Percentiles rank a stretch among this genome's conserved stretches.
Evolutionary conservation across 1,140 invertebrate species (phyloP).

Genomic region (Calephelis nemesis): DNA sequence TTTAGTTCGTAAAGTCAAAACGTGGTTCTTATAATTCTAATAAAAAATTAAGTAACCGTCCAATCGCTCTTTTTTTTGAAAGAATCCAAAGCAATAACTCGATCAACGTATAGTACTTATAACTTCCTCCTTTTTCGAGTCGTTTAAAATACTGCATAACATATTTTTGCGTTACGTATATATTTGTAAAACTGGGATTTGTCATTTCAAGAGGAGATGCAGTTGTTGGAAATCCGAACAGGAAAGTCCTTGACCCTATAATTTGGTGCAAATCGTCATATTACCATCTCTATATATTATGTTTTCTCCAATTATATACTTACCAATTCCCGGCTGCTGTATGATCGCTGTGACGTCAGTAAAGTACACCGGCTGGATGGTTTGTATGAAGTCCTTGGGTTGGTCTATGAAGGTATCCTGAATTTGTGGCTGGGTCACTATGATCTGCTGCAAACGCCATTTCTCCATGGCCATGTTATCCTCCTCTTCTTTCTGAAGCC

Average conservation of each 20-base stretch:
- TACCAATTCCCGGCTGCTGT: constrained; percentile 49
- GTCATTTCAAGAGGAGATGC: too few species aligned
- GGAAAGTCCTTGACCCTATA: not conserved
- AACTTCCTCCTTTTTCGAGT: too few species aligned
- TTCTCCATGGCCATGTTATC: constrained; percentile 44
- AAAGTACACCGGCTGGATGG: constrained; percentile 49
- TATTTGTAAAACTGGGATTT: too few species aligned
- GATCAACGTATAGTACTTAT: too few species aligned
- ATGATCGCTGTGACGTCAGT: constrained; percentile 54
- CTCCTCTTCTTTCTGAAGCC: constrained; percentile 54
- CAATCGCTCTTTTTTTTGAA: too few species aligned
- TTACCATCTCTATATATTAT: not conserved
- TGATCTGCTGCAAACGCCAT: constrained; percentile 41
- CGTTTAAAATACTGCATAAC: too few species aligned
- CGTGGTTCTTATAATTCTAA: too few species aligned
- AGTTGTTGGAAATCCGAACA: too few species aligned
- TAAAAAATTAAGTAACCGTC: too few species aligned
- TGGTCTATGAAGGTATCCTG: constrained; percentile 45
- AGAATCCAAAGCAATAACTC: too few species aligned
- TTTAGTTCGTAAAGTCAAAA: too few species aligned
- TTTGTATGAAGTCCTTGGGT: constrained; percentile 46
- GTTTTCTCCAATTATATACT: constrained; percentile 26
- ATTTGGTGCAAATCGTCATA: not conserved
- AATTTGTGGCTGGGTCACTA: constrained; percentile 31
- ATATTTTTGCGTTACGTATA: too few species aligned